Evolutionary conservation across 1,140 invertebrate genomes (phyloP), one percentile per base, ranked within the genome.

Genomic region (Radopholus similis): DNA sequence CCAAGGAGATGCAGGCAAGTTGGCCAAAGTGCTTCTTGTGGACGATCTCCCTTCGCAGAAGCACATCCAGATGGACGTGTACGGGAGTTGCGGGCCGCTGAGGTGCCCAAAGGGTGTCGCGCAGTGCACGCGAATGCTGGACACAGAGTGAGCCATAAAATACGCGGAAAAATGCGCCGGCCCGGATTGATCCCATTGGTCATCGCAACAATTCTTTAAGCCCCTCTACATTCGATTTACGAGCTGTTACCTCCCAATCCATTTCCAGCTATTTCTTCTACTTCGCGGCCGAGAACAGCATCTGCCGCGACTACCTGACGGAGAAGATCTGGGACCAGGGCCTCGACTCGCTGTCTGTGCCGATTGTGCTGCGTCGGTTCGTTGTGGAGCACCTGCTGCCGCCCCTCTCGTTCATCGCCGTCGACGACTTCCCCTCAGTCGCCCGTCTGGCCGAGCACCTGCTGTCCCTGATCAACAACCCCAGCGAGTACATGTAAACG

Each of bases 221-320:
- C 2, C 30, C 53, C 30, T 35, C 21, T 44, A 5, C n/a, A n/a
- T n/a, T n/a, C n/a, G n/a, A n/a, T 21, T 23, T 51, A 26, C 6
- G 13, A 35, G 18, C 18, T 13, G 51, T 37, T 13, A 54, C 28
- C 59, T 38, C 23, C 8, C 23, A 11, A 47, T 32, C 5, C 18
- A 47, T 42, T 74, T 80, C 35, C 60, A 78, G 78, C 21, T 90
- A 90, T 78, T 85, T 89, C 70, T 91, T 91, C 78, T 90, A 90
- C 76, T 79, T 90, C 32, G 86, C 89, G 0, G 88, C 90, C 65
- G 90, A 91, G 83, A 90, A 90, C 75, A 76, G 77, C 3, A 73
- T 84, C 21, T 83, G 83, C 56, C 57, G 66, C 18, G 83, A 84
- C 42, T 83, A 83, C 57, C 63, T 77, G 4, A 83, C 83, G 3